Percentiles rank a stretch among this genome's conserved stretches.
phyloP scores from a whole-genome alignment of 2,113 vertebrate species.

The Calypte anna region DNA sequence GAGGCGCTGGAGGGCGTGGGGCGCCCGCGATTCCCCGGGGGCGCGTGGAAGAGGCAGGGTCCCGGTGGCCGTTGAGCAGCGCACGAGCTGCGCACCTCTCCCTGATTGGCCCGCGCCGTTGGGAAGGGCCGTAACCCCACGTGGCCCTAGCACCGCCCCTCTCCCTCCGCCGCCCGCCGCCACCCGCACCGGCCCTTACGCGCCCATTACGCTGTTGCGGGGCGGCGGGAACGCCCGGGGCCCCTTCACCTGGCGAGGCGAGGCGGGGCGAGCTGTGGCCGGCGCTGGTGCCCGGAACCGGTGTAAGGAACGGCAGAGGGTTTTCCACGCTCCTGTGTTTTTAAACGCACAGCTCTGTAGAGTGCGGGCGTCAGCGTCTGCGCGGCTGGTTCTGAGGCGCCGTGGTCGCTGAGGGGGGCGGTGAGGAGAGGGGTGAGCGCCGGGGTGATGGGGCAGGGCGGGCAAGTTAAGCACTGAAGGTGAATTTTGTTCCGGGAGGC shows the following conservation, averaged over 20 bases:
- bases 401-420: too few species aligned
- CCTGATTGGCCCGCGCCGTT: not conserved
- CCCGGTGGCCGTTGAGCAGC: not conserved
- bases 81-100: not conserved
- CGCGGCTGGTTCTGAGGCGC: too few species aligned
- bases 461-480: accelerated
- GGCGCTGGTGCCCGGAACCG: accelerated
- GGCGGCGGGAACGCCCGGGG: not conserved
- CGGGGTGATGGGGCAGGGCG: not conserved
- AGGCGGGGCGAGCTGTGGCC: too few species aligned
- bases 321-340: not conserved
- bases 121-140: constrained; percentile 11
- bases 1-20: not conserved
- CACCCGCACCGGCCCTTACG: not conserved
- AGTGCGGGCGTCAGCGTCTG: accelerated
- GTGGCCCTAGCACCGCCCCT: constrained; percentile 54
- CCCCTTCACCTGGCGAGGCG: not conserved
- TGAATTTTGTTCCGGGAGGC: too few species aligned
- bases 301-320: not conserved
- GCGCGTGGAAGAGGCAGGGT: not conserved
- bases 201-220: not conserved
- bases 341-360: accelerated
- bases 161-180: not conserved
- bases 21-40: not conserved
- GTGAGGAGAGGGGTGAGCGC: too few species aligned